These are phyloP conservation scores for Ramazzottius varieornatus DNA, from an alignment of 2,888 invertebrate species.

Conservation along the genomic window DNA sequence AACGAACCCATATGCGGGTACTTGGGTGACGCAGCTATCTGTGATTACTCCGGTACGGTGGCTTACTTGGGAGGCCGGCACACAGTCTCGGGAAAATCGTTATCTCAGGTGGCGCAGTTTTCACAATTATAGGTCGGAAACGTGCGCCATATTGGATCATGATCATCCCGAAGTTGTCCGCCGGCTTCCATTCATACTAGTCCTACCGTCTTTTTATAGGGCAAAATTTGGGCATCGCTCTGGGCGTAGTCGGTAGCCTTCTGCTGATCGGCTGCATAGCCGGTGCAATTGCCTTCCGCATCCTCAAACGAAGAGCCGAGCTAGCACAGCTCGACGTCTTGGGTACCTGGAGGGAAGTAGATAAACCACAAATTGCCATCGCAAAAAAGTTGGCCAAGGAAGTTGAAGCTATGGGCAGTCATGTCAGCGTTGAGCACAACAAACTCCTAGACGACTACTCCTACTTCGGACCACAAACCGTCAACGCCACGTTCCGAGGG, in stretches of 20 bases:
- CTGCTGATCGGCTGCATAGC: neutral
- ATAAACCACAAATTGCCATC: neutral
- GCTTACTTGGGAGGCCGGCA: no score
- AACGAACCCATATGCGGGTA: constrained; percentile 1
- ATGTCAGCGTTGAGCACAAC: neutral
- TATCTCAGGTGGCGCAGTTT: no score
- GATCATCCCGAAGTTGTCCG: no score
- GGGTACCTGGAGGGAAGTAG: neutral
- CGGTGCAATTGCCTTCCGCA: neutral
- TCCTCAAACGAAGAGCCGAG: neutral
- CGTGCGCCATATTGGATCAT: no score
- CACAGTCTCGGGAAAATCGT: no score
- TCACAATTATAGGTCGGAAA: no score
- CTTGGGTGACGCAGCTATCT: neutral
- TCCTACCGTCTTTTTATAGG: no score
- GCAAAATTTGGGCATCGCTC: neutral
- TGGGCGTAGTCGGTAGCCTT: neutral
- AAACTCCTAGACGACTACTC: neutral
- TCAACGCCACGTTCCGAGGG: neutral
- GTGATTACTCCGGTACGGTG: neutral
- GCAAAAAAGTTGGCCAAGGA: neutral
- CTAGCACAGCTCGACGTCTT: neutral
- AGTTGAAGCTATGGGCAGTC: neutral
- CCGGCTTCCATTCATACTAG: no score
- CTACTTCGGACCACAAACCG: neutral